Evolutionary conservation across 2,888 invertebrate genomes (phyloP), one percentile per base, ranked within the genome.

Genomic region (Epinotia nisella): DNA sequence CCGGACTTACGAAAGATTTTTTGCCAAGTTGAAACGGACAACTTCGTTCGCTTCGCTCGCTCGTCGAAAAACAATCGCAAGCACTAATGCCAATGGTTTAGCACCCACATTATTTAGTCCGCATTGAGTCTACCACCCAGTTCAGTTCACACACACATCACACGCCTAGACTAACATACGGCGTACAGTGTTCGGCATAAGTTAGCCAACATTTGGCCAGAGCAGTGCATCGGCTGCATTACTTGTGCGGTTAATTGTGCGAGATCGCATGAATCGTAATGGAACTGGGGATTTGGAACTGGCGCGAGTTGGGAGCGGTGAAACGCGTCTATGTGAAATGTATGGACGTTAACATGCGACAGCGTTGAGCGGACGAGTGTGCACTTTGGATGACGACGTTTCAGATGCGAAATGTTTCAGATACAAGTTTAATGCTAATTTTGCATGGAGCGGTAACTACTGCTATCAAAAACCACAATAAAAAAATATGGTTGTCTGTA

Each of bases 161-260:
- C 35, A 17, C 19, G 2, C 17, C 0, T 59, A 29, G 5, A 24
- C 29, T n/a, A 58, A 56, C 29, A 56, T 56, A 24, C 7, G 17
- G 59, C 9, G 19, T 51, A 62, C 62, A 51, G 29, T 7, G 29
- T 5, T 49, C 49, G 11, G n/a, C 62, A n/a, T 7, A 17, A 62
- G 64, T 64, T 19, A 7, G 19, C 4, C 53, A 19, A 19, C 53
- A 55, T 35, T 65, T 39, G 53, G 35, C 17, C 3, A 0, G 53
- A 13, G 15, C 39, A 13, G 39, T 39, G n/a, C 21, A 39, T 1
- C 51, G 21, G 35, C 39, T 65, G 65, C 65, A 65, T 41, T 41
- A 65, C 65, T 66, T 66, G 66, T n/a, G 66, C 21, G 39, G 66
- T 39, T 66, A 55, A 56, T 66, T 55, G 66, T 55, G 19, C 55